These are phyloP conservation scores for Eudyptes chrysolophus DNA, from an alignment of 2,113 vertebrate species.

Conservation along the genomic window DNA sequence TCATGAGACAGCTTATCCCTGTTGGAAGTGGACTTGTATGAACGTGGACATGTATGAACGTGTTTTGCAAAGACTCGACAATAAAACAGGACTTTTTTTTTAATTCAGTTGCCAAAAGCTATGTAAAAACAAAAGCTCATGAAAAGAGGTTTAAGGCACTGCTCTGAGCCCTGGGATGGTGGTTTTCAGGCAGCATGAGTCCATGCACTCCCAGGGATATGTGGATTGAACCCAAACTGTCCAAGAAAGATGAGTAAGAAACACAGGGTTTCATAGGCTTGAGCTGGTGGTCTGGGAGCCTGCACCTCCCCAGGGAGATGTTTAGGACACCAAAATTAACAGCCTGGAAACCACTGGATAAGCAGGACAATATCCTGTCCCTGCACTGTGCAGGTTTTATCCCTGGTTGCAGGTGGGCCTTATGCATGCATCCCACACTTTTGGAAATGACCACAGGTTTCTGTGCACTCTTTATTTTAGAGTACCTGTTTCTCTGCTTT, in stretches of 20 bases:
- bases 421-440: background rate
- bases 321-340: background rate
- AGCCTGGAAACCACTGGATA: background rate
- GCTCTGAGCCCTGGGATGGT: background rate
- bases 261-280: background rate
- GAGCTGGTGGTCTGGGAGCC: background rate
- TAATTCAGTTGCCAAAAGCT: background rate
- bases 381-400: background rate
- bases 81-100: background rate
- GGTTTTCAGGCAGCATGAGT: background rate
- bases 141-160: background rate
- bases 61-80: background rate
- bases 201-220: background rate
- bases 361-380: background rate
- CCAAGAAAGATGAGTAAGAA: background rate
- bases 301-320: background rate
- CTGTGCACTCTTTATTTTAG: background rate
- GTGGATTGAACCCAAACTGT: background rate
- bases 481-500: background rate
- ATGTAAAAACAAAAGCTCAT: background rate
- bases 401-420: rapidly evolving
- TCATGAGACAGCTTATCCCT: background rate
- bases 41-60: background rate
- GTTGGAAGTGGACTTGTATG: background rate
- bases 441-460: background rate